These are phyloP conservation scores for Synergus japonicus DNA, from an alignment of 2,888 invertebrate species.

Conservation along the genomic window DNA sequence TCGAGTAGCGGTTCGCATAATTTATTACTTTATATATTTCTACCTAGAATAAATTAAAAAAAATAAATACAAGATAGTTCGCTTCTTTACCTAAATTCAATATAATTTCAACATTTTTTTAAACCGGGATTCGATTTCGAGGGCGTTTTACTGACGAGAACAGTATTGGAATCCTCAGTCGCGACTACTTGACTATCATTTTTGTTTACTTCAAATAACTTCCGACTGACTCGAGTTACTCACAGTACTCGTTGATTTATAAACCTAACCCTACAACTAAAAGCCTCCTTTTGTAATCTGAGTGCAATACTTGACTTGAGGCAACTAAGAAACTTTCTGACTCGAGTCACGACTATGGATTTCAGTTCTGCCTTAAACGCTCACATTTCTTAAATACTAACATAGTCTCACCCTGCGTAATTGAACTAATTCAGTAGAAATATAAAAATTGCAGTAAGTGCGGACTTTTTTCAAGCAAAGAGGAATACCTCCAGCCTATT, in stretches of 20 bases:
- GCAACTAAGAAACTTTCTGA: neutral
- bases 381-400: constrained; percentile 51
- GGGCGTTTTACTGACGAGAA: constrained; percentile 5
- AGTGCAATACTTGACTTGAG: constrained; percentile 30
- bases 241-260: constrained; percentile 1
- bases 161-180: constrained; percentile 30
- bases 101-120: constrained; percentile 59
- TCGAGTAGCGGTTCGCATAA: constrained; percentile 52
- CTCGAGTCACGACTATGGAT: constrained; percentile 28
- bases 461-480: constrained; percentile 44
- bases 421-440: constrained; percentile 66
- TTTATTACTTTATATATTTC: constrained; percentile 72
- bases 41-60: constrained; percentile 76
- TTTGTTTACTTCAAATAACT: constrained; percentile 35
- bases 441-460: constrained; percentile 64
- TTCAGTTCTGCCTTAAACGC: constrained; percentile 34
- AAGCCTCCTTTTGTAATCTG: constrained; percentile 32
- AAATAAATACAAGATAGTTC: constrained; percentile 76
- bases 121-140: neutral
- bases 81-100: constrained; percentile 75
- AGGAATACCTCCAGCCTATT: neutral
- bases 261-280: neutral
- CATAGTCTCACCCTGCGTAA: constrained; percentile 62
- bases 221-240: constrained; percentile 34
- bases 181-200: constrained; percentile 1